These are phyloP conservation scores for Timema cristinae DNA, from an alignment of 2,888 invertebrate genomes.

Conservation along the genomic window DNA sequence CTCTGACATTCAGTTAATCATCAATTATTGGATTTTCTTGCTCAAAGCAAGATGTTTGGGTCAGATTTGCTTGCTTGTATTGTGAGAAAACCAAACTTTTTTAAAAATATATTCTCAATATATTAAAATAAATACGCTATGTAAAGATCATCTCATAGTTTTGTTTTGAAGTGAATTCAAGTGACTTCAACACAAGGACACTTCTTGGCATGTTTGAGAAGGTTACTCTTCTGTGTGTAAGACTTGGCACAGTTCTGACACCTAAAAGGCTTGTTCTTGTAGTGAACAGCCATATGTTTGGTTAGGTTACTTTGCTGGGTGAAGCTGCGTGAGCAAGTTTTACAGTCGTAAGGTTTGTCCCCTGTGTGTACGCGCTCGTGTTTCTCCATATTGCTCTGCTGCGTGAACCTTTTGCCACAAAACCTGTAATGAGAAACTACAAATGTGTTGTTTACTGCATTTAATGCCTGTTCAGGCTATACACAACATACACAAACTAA, in stretches of 20 bases:
- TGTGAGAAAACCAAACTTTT: too few species aligned
- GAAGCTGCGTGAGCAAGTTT: slow-evolving; percentile 33
- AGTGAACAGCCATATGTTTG: slow-evolving; percentile 34
- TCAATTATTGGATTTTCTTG: too few species aligned
- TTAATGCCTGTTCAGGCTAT: too few species aligned
- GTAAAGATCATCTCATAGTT: too few species aligned
- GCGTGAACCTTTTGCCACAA: slow-evolving; percentile 35
- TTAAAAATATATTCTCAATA: too few species aligned
- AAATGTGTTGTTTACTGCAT: too few species aligned
- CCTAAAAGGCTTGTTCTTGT: slow-evolving; percentile 18
- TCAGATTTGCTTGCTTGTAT: too few species aligned
- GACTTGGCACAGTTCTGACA: slow-evolving; percentile 23
- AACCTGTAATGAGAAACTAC: not conserved
- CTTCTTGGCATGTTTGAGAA: slow-evolving; percentile 23
- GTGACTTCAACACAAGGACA: slow-evolving; percentile 1
- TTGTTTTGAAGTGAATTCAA: too few species aligned
- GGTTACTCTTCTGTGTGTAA: slow-evolving; percentile 26
- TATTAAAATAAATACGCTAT: too few species aligned
- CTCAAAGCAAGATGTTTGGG: too few species aligned
- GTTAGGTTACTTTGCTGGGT: slow-evolving; percentile 34
- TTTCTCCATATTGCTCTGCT: slow-evolving; percentile 35
- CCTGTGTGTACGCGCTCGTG: slow-evolving; percentile 36
- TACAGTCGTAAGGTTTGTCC: slow-evolving; percentile 35
- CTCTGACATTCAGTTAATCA: too few species aligned
- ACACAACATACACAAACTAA: too few species aligned